phyloP scores from a whole-genome alignment of 2,888 invertebrate genomes.

The Capitulum mitella region DNA sequence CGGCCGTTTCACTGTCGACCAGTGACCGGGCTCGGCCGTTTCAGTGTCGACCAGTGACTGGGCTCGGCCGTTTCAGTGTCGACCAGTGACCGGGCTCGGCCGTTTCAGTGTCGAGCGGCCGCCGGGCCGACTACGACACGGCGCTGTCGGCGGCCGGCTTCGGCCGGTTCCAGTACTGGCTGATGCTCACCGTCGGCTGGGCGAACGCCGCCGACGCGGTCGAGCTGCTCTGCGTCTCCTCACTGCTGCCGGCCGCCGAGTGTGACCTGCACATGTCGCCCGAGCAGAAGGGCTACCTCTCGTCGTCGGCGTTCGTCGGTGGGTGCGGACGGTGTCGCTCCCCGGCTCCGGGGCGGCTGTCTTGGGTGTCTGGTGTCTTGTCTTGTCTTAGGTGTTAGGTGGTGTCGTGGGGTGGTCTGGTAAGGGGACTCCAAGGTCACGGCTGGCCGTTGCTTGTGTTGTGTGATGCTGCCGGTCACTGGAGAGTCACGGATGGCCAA shows the following conservation, averaged over 20 bases:
- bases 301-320: constrained; percentile 70
- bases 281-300: constrained; percentile 66
- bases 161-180: constrained; percentile 70
- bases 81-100: no score
- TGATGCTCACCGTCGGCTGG: constrained; percentile 66
- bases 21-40: no score
- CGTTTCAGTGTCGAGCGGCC: constrained; percentile 3
- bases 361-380: not conserved
- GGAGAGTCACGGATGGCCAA: no score
- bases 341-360: not conserved
- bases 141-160: constrained; percentile 54
- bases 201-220: constrained; percentile 77
- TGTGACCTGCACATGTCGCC: constrained; percentile 75
- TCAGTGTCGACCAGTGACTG: no score
- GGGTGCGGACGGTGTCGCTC: no score
- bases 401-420: not conserved
- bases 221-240: constrained; percentile 54
- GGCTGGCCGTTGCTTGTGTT: no score
- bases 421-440: not conserved
- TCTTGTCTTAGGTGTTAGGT: no score
- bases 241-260: constrained; percentile 72
- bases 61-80: no score
- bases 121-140: constrained; percentile 4
- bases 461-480: no score
- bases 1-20: no score